These are phyloP conservation scores for Chrysogorgia sp. DNA, from an alignment of 92 coral and sea anemone species.

Conservation along the genomic window DNA sequence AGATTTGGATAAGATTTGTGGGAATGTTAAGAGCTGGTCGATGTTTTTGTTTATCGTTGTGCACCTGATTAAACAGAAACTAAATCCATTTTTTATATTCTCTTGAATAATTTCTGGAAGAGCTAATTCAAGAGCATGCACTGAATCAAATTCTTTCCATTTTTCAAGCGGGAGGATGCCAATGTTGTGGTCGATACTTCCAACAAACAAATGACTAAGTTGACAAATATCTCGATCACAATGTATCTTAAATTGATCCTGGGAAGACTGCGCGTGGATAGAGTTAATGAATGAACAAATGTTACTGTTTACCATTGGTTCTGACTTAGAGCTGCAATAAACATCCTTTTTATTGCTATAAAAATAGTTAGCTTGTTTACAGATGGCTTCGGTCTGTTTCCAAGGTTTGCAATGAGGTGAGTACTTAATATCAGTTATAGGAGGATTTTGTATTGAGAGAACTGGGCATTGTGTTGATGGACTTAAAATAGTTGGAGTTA, in stretches of 20 bases:
- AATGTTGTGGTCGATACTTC: constrained; percentile 67
- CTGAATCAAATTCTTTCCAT: constrained; percentile 62
- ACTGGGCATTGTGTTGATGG: neutral
- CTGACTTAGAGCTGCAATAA: neutral
- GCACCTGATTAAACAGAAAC: constrained; percentile 68
- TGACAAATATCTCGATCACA: neutral
- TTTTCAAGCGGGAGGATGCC: constrained; percentile 59
- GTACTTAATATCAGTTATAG: neutral
- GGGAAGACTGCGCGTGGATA: neutral
- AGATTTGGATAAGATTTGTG: constrained; percentile 36
- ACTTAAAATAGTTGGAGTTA: neutral
- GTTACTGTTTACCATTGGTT: neutral
- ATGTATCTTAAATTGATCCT: neutral
- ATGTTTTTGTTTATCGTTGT: constrained; percentile 27
- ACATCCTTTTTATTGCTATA: neutral
- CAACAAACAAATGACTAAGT: constrained; percentile 37
- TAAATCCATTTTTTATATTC: constrained; percentile 43
- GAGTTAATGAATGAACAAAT: neutral
- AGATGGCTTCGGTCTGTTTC: neutral
- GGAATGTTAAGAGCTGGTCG: constrained; percentile 65
- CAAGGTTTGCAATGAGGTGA: constrained; percentile 4
- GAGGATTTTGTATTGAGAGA: neutral
- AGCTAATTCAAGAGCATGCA: constrained; percentile 51
- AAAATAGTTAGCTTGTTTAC: neutral
- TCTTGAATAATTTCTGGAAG: constrained; percentile 41